Conservation (phyloP, 2,888 invertebrate species). For the Aspidiotus rigidus region DNA sequence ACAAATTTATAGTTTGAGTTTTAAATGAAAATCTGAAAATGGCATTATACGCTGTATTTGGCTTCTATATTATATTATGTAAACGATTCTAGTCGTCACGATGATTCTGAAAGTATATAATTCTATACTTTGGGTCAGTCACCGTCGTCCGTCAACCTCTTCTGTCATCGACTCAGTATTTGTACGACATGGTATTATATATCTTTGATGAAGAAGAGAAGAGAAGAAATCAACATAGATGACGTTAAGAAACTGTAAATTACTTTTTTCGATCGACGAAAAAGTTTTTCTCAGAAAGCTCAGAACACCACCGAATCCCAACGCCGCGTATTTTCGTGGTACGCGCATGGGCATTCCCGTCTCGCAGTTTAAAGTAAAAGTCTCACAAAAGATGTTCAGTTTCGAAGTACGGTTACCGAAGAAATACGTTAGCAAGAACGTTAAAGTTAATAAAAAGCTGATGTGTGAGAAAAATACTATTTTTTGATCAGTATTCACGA, state of each 20-base stretch:
- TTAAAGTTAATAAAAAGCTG: conserved; percentile 32
- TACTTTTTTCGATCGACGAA: conserved; percentile 28
- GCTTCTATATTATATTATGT: too few relatives aligned
- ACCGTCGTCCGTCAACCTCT: too few relatives aligned
- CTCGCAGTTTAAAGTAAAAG: conserved; percentile 24
- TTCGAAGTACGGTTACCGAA: conserved; percentile 28
- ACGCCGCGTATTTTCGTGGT: background rate
- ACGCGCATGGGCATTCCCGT: background rate
- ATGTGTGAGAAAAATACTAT: conserved; percentile 33
- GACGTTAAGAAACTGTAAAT: conserved; percentile 23
- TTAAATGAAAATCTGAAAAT: too few relatives aligned
- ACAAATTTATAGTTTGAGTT: too few relatives aligned
- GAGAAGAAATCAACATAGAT: too few relatives aligned
- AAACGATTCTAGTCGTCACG: too few relatives aligned
- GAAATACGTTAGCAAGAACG: conserved; percentile 32
- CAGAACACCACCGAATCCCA: conserved; percentile 10
- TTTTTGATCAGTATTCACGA: conserved; percentile 33
- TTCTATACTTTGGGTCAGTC: too few relatives aligned
- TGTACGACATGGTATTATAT: too few relatives aligned
- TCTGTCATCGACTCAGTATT: too few relatives aligned
- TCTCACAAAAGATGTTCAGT: conserved; percentile 30
- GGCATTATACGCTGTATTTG: too few relatives aligned
- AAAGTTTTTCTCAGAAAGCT: conserved; percentile 23
- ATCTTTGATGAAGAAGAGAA: too few relatives aligned
- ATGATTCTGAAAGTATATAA: too few relatives aligned